These are phyloP conservation scores for Podabrus alpinus DNA, from an alignment of 2,888 invertebrate species.

Conservation along the genomic window DNA sequence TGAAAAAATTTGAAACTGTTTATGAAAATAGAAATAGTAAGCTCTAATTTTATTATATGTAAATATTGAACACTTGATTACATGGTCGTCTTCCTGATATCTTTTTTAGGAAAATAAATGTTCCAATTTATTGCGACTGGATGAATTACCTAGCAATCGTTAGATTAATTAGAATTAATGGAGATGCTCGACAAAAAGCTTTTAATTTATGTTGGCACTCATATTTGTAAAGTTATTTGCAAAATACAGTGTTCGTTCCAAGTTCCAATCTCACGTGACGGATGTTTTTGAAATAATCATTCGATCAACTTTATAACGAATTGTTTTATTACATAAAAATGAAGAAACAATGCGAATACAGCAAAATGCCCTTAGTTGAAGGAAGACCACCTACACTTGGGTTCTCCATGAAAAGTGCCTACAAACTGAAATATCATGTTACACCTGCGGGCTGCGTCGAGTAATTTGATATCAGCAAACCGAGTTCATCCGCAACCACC, in stretches of 20 bases:
- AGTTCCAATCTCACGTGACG: background rate
- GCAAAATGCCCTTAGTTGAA: constrained; percentile 2
- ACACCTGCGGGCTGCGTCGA: constrained; percentile 51
- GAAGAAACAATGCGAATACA: background rate
- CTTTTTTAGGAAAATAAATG: background rate
- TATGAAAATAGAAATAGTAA: background rate
- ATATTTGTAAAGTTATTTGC: background rate
- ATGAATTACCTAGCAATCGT: background rate
- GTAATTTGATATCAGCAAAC: constrained; percentile 49
- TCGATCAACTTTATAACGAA: background rate
- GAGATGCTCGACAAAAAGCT: background rate
- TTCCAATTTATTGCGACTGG: background rate
- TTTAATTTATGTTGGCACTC: background rate
- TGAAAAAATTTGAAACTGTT: background rate
- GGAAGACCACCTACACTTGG: constrained; percentile 39
- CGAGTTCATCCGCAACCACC: constrained; percentile 40
- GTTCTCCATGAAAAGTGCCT: constrained; percentile 29
- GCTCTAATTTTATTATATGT: background rate
- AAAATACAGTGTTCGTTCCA: background rate
- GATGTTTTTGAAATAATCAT: background rate
- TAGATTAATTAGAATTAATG: background rate
- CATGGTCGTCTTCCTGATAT: background rate
- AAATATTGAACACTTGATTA: background rate
- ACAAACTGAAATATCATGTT: constrained; percentile 43
- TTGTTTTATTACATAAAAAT: background rate